Percentiles rank a stretch among this genome's conserved stretches.
These are phyloP conservation scores for Telenomus remus DNA, from an alignment of 1,140 invertebrate genomes.

Conservation along the genomic window DNA sequence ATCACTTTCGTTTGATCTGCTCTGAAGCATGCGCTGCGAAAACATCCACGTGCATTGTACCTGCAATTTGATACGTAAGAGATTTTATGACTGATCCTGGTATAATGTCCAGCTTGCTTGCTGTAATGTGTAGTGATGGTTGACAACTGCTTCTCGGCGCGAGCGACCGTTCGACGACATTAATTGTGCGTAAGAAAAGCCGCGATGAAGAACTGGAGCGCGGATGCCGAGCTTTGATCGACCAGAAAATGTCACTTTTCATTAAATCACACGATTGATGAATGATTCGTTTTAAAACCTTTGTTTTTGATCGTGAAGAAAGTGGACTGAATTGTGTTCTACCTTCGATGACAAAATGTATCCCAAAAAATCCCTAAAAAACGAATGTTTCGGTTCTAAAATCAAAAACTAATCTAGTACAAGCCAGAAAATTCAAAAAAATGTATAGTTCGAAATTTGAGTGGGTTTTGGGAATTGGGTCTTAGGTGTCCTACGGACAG, in stretches of 20 bases:
- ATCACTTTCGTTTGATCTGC: conserved; percentile 34
- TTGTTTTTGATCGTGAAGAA: too few species aligned
- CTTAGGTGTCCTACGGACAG: conserved; percentile 14
- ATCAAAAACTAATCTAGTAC: too few species aligned
- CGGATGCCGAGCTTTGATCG: conserved; percentile 37
- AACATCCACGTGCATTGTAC: conserved; percentile 11
- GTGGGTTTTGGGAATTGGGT: too few species aligned
- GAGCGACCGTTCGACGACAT: conserved; percentile 25
- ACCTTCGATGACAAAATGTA: too few species aligned
- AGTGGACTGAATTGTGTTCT: too few species aligned
- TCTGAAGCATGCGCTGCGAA: conserved; percentile 14
- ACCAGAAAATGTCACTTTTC: conserved; percentile 28
- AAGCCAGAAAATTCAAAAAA: too few species aligned
- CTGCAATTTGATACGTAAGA: conserved; percentile 31
- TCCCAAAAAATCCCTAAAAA: too few species aligned
- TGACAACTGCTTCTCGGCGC: conserved; percentile 28
- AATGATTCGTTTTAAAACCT: conserved; percentile 12
- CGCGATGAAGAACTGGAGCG: conserved; percentile 42
- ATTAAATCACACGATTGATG: conserved; percentile 23
- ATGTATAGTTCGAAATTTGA: too few species aligned
- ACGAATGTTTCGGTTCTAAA: too few species aligned
- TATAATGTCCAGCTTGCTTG: conserved; percentile 29
- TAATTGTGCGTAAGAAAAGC: conserved; percentile 24
- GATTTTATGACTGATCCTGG: conserved; percentile 45
- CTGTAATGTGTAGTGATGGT: conserved; percentile 33